Evolutionary conservation across 23 tunicate genomes (phyloP), one percentile per base, ranked within the genome.

Genomic region (Trididemnum clinides): DNA sequence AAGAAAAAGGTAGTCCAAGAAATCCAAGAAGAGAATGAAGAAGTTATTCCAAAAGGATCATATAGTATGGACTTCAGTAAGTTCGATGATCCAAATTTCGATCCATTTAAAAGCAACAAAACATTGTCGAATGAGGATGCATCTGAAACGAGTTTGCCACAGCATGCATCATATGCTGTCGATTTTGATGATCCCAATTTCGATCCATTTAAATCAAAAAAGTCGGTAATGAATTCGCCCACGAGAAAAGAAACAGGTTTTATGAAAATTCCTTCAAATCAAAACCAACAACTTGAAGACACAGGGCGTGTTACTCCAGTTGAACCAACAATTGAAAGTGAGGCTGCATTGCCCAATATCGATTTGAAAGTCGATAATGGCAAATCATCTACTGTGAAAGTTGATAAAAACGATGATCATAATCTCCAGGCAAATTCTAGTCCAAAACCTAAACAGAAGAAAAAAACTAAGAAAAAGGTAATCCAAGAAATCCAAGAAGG

Each of bases 61-160:
- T 89, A 89, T 38, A 54, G 82, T 33, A 64, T 89, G 1, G 88
- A 89, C 57, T 89, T 88, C 57, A 63, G 66, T 37, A 82, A 88
- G 57, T 57, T 89, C 7, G 88, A 89, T 89, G 82, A 75, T n/a
- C 82, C 81, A n/a, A 59, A 74, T 51, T 75, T 85, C 58, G 94
- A 89, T 35, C 94, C 94, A 31, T 89, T 89, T 50, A 73, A 89
- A 65, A 83, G 88, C 15, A 83, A 34, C 35, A 84, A 84, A 75
- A 64, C 85, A 20, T 31, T 76, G 29, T 19, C 57, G 28, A 87
- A 87, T 51, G 83, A 51, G 22, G 83, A 7, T 74, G 80, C 36
- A 54, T 28, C 38, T 28, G 77, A 5, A 29, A 64, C 32, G 0
- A 39, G 26, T 23, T 1, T 36, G 2, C 34, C 77, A 1, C 33